phyloP scores from a whole-genome alignment of 1,140 invertebrate genomes.

The Apis cerana region DNA sequence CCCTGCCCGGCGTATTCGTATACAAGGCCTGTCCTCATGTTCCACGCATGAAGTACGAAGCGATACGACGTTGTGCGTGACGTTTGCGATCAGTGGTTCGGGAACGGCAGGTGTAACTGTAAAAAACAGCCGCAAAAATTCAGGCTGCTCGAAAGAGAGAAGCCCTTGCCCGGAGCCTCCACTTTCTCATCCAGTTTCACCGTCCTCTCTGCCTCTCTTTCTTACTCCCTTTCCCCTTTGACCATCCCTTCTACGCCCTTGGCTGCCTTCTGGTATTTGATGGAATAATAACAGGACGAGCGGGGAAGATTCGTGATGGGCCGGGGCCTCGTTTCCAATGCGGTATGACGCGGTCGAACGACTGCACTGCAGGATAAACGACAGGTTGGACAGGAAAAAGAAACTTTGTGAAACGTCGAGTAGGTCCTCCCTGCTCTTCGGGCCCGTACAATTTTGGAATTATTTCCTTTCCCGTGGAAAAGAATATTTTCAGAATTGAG shows the following conservation, averaged over 20 bases:
- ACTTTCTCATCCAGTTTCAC: slow-evolving; percentile 1
- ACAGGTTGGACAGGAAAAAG: slow-evolving; percentile 44
- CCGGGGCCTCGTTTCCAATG: slow-evolving; percentile 7
- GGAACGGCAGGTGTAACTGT: slow-evolving; percentile 62
- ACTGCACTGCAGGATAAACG: neutral
- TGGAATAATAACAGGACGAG: slow-evolving; percentile 62
- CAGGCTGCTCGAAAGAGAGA: slow-evolving; percentile 31
- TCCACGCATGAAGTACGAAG: slow-evolving; percentile 59
- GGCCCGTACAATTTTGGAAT: no score
- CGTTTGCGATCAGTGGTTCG: slow-evolving; percentile 57
- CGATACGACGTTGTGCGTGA: slow-evolving; percentile 63
- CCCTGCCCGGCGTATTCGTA: slow-evolving; percentile 18
- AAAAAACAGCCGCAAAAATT: slow-evolving; percentile 64
- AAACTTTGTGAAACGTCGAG: neutral
- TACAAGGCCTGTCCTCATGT: slow-evolving; percentile 54
- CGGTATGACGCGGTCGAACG: neutral
- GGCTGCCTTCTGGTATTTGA: slow-evolving; percentile 52
- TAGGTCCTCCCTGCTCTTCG: no score
- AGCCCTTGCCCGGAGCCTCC: slow-evolving; percentile 10
- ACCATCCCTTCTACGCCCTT: slow-evolving; percentile 25
- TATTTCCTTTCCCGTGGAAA: no score
- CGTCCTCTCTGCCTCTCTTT: neutral
- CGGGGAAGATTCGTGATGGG: slow-evolving; percentile 24
- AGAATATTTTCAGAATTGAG: no score
- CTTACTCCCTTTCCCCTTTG: neutral